Base-by-base conservation (phyloP, 2,113 vertebrate genomes). In the Alectura lathami region DNA sequence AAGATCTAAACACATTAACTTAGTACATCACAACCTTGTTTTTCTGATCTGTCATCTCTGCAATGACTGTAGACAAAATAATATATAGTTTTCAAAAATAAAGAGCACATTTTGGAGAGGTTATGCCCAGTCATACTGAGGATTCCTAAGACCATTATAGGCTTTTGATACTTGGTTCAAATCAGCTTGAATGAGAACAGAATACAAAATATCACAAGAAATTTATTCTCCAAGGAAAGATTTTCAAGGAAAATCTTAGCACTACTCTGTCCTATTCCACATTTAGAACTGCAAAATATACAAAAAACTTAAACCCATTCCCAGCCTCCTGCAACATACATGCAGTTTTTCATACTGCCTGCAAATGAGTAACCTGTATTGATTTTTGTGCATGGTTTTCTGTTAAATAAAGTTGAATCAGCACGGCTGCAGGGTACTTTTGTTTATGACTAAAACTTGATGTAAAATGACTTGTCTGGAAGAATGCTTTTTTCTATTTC, bases 371-470 rank as follows among this genome's bases (percentile, higher is more conserved):
- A 96, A 93, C 42, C 69, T 78, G 72, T 93, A 95, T 83, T 95
- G 94, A 94, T 93, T 95, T 63, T 62, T 63, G 29, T 29, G 40
- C 63, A 64, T 0, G 0, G 26, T 78, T 91, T 93, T 89, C 87
- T 92, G 50, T 96, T 92, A 94, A 96, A 90, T 91, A 72, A 97
- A 91, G 56, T 91, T 76, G 72, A 93, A 91, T 81, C 94, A 92
- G 80, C 78, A 67, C 36, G 56, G 91, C 94, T 87, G 56, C 1
- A 0, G 91, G 88, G 89, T 40, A 70, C 70, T 89, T 91, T 5
- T 78, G 43, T 83, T 95, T 94, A 88, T 95, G 72, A 69, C 74
- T 89, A 86, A 94, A 97, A 94, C 78, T 94, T 84, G 76, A 94
- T 94, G 78, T 83, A 92, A 92, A 95, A 93, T 56, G 54, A 47